Base-by-base conservation (phyloP, 1,140 invertebrate species). In the Macrobrachium rosenbergii region DNA sequence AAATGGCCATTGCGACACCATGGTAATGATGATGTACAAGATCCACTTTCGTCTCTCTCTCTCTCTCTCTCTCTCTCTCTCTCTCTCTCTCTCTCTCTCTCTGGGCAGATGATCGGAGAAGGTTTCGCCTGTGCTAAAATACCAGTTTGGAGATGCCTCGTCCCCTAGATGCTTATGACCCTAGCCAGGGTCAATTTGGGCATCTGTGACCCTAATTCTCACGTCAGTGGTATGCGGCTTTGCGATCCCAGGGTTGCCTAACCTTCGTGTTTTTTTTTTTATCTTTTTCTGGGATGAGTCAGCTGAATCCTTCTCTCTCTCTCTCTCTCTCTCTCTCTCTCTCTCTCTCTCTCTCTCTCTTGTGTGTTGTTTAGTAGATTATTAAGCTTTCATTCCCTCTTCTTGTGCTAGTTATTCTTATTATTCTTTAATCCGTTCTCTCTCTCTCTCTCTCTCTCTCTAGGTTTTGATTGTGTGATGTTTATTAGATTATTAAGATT, bases 281-380 rank as follows among this genome's bases (percentile, higher is more conserved):
- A 0, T 75, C n/a, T 17, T 75, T 23, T n/a, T 23, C 52, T 37
- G 17, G 2, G 37, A 37, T 37, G 23, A 45, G 72, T 75, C 37
- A 45, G 23, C 52, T 16, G 37, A 52, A 19, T 75, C 28, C 23
- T 45, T 79, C 76, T 79, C 76, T 79, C 76, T 79, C 76, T 79
- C 76, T 79, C 76, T 79, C 76, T 79, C 76, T 79, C 76, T 79
- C 76, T 79, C 76, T 78, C 76, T 78, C 73, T 76, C 73, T 23
- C 73, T 23, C 73, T 23, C 73, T 23, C 73, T 28, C 23, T 28
- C 19, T 28, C 2, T 11, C 37, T 3, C 1, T 17, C 2, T 52
- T 52, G 52, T 45, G 21, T 28, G 2, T 16, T 75, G 17, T 75
- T 28, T 37, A 0, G 0, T 16, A 16, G 17, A 75, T 28, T n/a